Evolutionary conservation across 2,113 vertebrate species (phyloP), one percentile per base, ranked within the genome.

Genomic region (Vidua macroura): DNA sequence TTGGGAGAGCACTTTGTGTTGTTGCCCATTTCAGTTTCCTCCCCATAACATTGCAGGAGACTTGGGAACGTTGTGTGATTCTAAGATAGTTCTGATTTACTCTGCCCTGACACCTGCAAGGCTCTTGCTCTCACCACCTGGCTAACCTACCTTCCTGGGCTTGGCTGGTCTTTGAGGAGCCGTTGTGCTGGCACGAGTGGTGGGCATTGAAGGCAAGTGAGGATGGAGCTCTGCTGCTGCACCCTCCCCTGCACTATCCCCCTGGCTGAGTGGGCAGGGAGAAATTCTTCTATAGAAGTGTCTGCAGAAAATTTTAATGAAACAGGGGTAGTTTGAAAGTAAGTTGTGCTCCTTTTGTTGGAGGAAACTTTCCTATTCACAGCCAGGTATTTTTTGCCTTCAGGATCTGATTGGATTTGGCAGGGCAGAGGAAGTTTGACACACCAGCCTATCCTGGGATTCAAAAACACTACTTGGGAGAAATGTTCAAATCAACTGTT

Each of bases 171-270:
- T 64, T 73, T 56, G 63, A 77, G 77, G 12, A 48, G 56, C n/a
- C 8, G 1, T 11, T 28, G 6, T 33, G 69, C 41, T 66, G 31
- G 23, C 16, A 8, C 1, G 28, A 72, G 28, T 0, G 0, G 12
- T 41, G 55, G 7, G 25, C 41, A 64, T 4, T 51, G 59, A 72
- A 48, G 30, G 31, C 37, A 33, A 13, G 11, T 27, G 37, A 46
- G 59, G 49, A 21, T 69, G 27, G 37, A 9, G 12, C 55, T 91
- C 44, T 84, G 44, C 30, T 31, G 41, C 81, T 37, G 59, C 44
- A 33, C 18, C 17, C 23, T 69, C 13, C 13, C 9, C 59, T 31
- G 51, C 41, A 75, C 37, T 48, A 3, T 35, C 9, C 16, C 9
- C 25, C 14, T 41, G 63, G 11, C 39, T 51, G 59, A 21, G 31